Evolutionary conservation across 2,113 vertebrate species (phyloP).

Genomic region (Percina caprodes): DNA sequence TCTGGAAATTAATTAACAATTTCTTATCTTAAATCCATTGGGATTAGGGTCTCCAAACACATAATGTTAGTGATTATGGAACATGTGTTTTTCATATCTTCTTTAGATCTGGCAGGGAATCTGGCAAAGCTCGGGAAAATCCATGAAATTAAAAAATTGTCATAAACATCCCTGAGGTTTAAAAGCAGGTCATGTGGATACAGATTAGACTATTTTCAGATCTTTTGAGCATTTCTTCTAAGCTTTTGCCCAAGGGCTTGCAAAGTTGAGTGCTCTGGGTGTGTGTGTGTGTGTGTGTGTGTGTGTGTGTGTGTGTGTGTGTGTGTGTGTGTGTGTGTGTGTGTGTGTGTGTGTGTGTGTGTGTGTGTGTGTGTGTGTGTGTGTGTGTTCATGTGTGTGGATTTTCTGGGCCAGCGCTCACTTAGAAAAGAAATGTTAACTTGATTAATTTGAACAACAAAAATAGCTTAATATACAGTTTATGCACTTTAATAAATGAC

Average conservation of each 20-base stretch:
- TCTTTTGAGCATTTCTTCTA: constrained; percentile 45
- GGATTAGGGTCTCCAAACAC: constrained; percentile 44
- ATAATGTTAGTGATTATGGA: constrained; percentile 46
- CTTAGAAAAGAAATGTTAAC: constrained; percentile 49
- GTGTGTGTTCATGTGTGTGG: constrained; percentile 41
- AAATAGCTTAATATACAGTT: constrained; percentile 22
- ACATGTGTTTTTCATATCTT: constrained; percentile 61
- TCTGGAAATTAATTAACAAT: constrained; percentile 62
- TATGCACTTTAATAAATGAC: constrained; percentile 36
- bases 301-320: neutral
- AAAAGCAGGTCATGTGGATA: constrained; percentile 63
- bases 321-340: neutral
- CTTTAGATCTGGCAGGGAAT: constrained; percentile 25
- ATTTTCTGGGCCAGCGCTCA: constrained; percentile 49
- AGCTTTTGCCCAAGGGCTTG: constrained; percentile 50
- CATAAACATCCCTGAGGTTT: constrained; percentile 55
- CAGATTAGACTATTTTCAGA: constrained; percentile 64
- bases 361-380: neutral
- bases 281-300: neutral
- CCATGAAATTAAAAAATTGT: constrained; percentile 48
- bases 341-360: neutral
- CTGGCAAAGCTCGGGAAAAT: constrained; percentile 47
- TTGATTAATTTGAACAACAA: constrained; percentile 18
- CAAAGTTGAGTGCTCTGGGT: neutral
- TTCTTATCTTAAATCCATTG: constrained; percentile 55